Percentiles rank a stretch among this genome's conserved stretches.
Conservation (phyloP, 2,113 vertebrate genomes). For the Serilophus lunatus region DNA sequence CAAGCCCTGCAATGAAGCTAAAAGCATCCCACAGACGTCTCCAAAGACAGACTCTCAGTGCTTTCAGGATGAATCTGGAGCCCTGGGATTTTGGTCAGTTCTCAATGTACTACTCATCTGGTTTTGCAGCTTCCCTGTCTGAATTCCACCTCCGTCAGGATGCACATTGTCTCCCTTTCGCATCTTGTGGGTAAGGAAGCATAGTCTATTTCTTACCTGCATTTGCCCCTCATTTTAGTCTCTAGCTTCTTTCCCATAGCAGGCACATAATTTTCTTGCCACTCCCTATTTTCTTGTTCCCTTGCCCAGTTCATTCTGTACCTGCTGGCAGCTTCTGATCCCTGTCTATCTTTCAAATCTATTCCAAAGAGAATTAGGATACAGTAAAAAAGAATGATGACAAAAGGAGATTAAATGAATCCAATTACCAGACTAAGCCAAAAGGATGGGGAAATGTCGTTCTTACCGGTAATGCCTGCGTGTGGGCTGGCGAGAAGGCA, state of each 20-base stretch:
- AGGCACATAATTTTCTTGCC: not conserved
- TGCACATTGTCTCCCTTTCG: not conserved
- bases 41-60: not conserved
- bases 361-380: conserved; percentile 3
- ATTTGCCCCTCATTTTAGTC: not conserved
- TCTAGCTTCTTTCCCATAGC: not conserved
- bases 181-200: not conserved
- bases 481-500: not conserved
- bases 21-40: conserved; percentile 20
- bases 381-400: conserved; percentile 47
- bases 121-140: not conserved
- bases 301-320: not conserved
- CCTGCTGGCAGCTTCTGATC: conserved; percentile 23
- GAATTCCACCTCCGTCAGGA: not conserved
- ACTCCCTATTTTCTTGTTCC: not conserved
- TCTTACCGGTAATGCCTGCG: not conserved
- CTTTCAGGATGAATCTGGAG: not conserved
- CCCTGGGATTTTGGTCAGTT: conserved; percentile 17
- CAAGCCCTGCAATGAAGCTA: conserved; percentile 24
- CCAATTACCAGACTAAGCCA: conserved; percentile 45
- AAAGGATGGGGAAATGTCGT: not conserved
- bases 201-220: not conserved
- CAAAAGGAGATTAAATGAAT: conserved; percentile 59
- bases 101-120: not conserved
- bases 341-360: conserved; percentile 48